Evolutionary conservation across 2,113 vertebrate species (phyloP).

Genomic region (Pholis gunnellus): DNA sequence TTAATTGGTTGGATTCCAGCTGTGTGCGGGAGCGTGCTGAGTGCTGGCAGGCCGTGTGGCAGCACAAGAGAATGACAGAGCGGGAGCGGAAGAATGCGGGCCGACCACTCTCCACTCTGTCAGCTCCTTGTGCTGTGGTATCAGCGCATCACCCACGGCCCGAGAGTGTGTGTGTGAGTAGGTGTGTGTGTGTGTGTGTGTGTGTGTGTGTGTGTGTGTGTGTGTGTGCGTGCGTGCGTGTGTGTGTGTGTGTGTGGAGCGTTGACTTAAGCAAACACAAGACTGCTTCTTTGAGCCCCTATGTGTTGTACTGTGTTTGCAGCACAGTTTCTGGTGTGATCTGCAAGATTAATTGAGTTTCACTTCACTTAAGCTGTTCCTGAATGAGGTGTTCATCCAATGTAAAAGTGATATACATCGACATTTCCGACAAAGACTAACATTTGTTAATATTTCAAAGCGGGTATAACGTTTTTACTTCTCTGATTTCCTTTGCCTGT

Average conservation of each 20-base stretch:
- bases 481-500: neutral
- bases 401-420: neutral
- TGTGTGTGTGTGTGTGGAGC: neutral
- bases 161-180: neutral
- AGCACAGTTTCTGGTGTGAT: conserved; percentile 17
- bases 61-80: conserved; percentile 50
- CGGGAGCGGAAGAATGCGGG: conserved; percentile 70
- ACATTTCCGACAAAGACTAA: neutral
- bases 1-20: conserved; percentile 67
- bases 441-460: conserved; percentile 4
- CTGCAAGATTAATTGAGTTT: conserved; percentile 24
- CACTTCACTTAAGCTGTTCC: neutral
- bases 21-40: conserved; percentile 59
- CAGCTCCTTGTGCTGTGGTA: conserved; percentile 61
- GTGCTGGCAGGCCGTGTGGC: conserved; percentile 48
- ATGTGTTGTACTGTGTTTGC: conserved; percentile 3
- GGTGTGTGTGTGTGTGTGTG: conserved; percentile 8
- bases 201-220: too few species aligned
- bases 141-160: conserved; percentile 50
- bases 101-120: conserved; percentile 66
- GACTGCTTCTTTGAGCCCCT: conserved; percentile 6
- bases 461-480: neutral
- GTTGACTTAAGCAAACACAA: neutral
- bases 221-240: neutral
- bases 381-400: neutral